A percentile compares a stretch with the other conserved stretches of the same genome.
These are phyloP conservation scores for Parauchenoglanis ngamensis DNA, from an alignment of 2,797 vertebrate species.

Conservation along the genomic window DNA sequence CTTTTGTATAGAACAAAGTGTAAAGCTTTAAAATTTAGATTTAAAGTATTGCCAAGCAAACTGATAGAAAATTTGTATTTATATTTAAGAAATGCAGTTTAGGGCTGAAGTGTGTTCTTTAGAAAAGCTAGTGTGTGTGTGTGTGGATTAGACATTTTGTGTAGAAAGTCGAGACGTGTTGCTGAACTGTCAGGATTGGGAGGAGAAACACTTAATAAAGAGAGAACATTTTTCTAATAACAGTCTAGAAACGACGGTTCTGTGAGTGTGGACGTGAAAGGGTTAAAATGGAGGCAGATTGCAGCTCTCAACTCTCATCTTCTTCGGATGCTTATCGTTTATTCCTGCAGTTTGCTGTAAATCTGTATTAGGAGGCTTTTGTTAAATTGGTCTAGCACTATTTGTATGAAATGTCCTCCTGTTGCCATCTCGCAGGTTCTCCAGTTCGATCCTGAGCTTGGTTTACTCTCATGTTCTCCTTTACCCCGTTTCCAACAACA, in stretches of 20 bases:
- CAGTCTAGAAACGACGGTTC: neutral
- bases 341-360: neutral
- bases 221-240: neutral
- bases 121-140: neutral
- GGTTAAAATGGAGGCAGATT: neutral
- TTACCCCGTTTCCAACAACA: no score
- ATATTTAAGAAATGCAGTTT: neutral
- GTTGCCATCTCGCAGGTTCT: neutral
- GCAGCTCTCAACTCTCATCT: neutral
- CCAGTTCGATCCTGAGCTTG: neutral
- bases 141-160: neutral
- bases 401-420: no score
- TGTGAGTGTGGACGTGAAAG: neutral
- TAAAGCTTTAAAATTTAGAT: neutral
- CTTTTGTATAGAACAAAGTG: neutral
- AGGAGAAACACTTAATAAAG: neutral
- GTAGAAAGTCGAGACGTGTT: neutral
- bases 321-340: no score
- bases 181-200: neutral
- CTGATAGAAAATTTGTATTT: neutral
- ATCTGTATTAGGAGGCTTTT: neutral
- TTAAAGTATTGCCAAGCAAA: no score
- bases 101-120: neutral
- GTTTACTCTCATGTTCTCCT: neutral
- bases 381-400: neutral